Evolutionary conservation across 2,113 vertebrate genomes (phyloP).

Genomic region (Eurystomus gularis): DNA sequence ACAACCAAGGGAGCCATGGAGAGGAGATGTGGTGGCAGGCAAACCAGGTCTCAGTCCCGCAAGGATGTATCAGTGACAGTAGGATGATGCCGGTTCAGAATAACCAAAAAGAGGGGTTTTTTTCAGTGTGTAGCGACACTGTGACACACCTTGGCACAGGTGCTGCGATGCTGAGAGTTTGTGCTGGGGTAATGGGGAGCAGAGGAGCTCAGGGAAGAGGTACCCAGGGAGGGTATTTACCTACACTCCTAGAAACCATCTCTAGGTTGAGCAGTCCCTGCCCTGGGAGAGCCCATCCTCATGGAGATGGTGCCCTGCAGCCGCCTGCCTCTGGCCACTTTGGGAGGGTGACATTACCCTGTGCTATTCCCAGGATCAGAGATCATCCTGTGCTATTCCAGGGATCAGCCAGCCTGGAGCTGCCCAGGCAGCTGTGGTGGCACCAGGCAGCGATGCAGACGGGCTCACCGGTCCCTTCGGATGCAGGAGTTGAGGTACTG

Average conservation of each 20-base stretch:
- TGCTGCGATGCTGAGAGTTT: background rate
- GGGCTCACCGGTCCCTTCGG: accelerated
- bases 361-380: background rate
- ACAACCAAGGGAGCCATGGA: background rate
- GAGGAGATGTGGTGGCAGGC: background rate
- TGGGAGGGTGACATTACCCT: accelerated
- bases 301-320: background rate
- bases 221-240: background rate
- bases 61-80: accelerated
- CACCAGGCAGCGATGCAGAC: background rate
- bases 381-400: background rate
- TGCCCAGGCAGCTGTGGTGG: background rate
- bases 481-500: accelerated
- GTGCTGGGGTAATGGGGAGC: accelerated
- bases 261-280: accelerated
- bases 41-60: background rate
- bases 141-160: background rate
- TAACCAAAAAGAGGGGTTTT: accelerated
- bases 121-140: background rate
- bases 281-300: background rate
- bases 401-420: background rate
- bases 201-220: background rate
- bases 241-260: accelerated
- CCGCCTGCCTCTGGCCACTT: background rate
- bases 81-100: background rate